A percentile compares a stretch with the other conserved stretches of the same genome.
phyloP scores from a whole-genome alignment of 2,797 vertebrate genomes.

The Falco cherrug region DNA sequence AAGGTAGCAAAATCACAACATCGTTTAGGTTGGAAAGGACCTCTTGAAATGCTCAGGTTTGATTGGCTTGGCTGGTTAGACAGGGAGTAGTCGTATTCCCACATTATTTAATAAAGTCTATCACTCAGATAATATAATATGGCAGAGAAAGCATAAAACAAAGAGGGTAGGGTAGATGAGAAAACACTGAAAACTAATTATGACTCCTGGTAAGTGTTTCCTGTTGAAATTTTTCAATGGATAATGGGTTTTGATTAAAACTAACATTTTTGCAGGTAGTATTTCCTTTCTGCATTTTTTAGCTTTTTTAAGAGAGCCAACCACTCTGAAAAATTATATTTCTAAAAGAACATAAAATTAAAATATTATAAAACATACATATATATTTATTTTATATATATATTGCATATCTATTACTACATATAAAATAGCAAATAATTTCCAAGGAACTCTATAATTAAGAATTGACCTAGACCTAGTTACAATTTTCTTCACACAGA shows the following conservation, averaged over 20 bases:
- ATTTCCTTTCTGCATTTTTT: background rate
- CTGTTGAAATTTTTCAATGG: background rate
- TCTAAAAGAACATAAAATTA: background rate
- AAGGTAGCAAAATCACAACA: background rate
- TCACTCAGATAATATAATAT: background rate
- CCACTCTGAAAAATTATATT: background rate
- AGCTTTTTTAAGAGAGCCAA: background rate
- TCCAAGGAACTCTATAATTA: background rate
- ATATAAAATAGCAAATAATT: background rate
- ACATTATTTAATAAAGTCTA: background rate
- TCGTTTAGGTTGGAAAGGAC: background rate
- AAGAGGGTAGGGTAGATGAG: background rate
- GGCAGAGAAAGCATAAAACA: background rate
- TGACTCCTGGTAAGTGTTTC: background rate
- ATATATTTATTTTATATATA: background rate
- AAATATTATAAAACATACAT: background rate
- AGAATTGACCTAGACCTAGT: background rate
- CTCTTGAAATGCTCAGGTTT: background rate
- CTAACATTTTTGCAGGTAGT: background rate
- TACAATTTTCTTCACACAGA: background rate
- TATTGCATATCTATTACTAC: background rate
- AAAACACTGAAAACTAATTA: background rate
- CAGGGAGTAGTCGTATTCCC: background rate
- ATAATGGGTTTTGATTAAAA: conserved; percentile 23
- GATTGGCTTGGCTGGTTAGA: background rate